Percentiles rank a stretch among this genome's conserved stretches.
Conservation (phyloP, 2,113 vertebrate species). For the Quiscalus mexicanus region DNA sequence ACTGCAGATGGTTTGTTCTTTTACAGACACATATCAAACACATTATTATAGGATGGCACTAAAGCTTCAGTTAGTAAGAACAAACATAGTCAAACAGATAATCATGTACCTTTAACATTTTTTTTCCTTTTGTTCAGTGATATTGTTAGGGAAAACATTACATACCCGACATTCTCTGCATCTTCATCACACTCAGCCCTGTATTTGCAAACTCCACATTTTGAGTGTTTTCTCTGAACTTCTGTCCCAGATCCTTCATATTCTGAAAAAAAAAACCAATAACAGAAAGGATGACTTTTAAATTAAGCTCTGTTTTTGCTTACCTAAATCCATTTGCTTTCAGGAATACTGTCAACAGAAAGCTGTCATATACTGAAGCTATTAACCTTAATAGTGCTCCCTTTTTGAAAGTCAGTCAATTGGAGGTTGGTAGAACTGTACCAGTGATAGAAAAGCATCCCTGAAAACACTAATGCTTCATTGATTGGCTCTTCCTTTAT, state of each 20-base stretch:
- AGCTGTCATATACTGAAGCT: neutral
- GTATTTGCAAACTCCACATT: slow-evolving; percentile 93
- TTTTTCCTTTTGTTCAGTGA: neutral
- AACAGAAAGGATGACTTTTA: neutral
- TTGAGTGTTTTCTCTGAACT: slow-evolving; percentile 88
- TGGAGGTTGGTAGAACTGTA: neutral
- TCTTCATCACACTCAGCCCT: slow-evolving; percentile 96
- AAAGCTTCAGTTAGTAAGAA: neutral
- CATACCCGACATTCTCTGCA: slow-evolving; percentile 94
- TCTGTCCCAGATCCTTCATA: slow-evolving; percentile 90
- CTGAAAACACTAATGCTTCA: neutral
- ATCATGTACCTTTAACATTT: neutral
- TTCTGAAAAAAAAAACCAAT: slow-evolving; percentile 69
- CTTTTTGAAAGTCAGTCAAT: neutral
- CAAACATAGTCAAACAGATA: neutral
- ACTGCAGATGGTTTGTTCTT: neutral
- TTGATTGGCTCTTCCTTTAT: neutral
- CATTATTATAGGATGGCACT: neutral
- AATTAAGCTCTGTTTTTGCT: slow-evolving; percentile 12
- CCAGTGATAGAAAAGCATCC: neutral
- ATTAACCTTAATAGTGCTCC: neutral
- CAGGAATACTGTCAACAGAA: neutral
- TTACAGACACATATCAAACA: neutral
- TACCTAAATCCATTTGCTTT: neutral
- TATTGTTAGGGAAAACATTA: neutral